Conservation (phyloP, 2,888 invertebrate species). For the Cephus pulcher region DNA sequence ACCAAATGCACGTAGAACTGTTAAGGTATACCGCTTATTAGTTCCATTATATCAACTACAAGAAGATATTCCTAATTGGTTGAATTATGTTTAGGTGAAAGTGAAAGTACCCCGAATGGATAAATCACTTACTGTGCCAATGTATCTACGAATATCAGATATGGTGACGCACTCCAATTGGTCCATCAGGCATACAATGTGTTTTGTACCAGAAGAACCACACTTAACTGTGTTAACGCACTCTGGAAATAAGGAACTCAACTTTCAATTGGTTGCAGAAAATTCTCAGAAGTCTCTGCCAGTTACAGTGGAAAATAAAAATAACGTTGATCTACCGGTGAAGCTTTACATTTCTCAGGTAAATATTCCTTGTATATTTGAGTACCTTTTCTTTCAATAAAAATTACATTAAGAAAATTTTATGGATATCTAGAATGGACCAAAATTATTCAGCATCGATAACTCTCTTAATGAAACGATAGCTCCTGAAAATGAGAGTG, state of each 20-base stretch:
- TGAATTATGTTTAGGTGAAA: constrained; percentile 44
- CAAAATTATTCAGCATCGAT: constrained; percentile 45
- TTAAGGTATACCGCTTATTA: constrained; percentile 40
- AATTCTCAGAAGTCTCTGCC: constrained; percentile 39
- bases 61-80: not conserved
- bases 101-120: constrained; percentile 50
- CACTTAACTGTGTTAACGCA: constrained; percentile 41
- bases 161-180: constrained; percentile 56
- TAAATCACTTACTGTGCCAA: constrained; percentile 49
- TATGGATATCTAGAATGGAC: constrained; percentile 35
- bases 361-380: constrained; percentile 6
- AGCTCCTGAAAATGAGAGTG: constrained; percentile 20
- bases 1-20: constrained; percentile 47
- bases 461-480: constrained; percentile 34
- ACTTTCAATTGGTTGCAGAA: constrained; percentile 48
- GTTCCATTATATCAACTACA: not conserved
- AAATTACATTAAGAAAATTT: not conserved
- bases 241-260: constrained; percentile 37
- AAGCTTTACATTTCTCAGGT: constrained; percentile 49
- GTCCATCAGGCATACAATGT: constrained; percentile 52
- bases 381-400: not conserved
- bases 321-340: constrained; percentile 49
- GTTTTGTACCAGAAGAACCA: constrained; percentile 57
- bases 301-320: constrained; percentile 54
- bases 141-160: constrained; percentile 50